phyloP scores from a whole-genome alignment of 2,888 invertebrate species.

The Morpho helenor region DNA sequence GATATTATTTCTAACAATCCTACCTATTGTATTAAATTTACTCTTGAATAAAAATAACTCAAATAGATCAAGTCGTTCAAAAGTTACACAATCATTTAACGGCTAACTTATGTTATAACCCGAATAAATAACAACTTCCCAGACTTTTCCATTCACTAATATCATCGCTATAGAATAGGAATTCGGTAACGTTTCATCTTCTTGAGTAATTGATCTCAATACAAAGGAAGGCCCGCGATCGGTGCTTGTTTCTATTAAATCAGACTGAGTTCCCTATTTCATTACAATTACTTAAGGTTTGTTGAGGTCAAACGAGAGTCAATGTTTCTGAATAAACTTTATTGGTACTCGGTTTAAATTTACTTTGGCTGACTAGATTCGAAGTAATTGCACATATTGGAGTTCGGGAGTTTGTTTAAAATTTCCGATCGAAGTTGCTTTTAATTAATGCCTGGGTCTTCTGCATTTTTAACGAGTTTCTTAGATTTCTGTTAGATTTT shows the following conservation, averaged over 20 bases:
- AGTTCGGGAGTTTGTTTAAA: conserved; percentile 28
- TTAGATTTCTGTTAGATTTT: background rate
- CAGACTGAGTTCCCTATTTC: conserved; percentile 24
- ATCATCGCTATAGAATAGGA: no score
- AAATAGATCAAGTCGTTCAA: no score
- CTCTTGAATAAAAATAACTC: no score
- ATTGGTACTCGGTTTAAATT: conserved; percentile 24
- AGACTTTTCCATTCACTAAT: no score
- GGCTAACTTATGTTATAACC: no score
- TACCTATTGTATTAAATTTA: no score
- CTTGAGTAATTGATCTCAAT: background rate
- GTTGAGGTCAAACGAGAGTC: conserved; percentile 26
- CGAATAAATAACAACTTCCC: no score
- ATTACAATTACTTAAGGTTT: conserved; percentile 28
- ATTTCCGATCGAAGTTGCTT: conserved; percentile 26
- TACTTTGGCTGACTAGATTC: conserved; percentile 28
- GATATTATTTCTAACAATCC: no score
- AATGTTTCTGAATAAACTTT: conserved; percentile 25
- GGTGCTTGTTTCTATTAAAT: conserved; percentile 24
- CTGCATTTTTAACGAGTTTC: conserved; percentile 23
- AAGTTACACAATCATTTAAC: no score
- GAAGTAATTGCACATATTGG: conserved; percentile 26
- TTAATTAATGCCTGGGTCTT: conserved; percentile 26
- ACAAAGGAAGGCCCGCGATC: background rate
- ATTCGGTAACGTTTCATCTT: no score